These are phyloP conservation scores for Trachymyrmex septentrionalis DNA, from an alignment of 1,140 invertebrate genomes.

Conservation along the genomic window DNA sequence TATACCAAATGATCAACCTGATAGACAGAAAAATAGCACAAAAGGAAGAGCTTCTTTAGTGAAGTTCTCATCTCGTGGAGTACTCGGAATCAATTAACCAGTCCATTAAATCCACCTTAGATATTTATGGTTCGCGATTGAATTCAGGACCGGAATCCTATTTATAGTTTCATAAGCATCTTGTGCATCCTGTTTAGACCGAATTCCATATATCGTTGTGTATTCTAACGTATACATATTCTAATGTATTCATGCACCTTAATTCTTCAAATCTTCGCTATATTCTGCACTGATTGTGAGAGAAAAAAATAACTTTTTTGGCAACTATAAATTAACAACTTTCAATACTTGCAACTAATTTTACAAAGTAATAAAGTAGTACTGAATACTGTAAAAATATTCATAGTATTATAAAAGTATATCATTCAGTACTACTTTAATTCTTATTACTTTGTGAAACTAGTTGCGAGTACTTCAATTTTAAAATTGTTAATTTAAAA, in stretches of 20 bases:
- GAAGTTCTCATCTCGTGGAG: not conserved
- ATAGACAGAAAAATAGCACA: not conserved
- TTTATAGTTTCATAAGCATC: not conserved
- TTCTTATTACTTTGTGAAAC: too few relatives aligned
- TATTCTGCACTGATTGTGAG: not conserved
- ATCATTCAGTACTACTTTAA: too few relatives aligned
- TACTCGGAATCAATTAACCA: not conserved
- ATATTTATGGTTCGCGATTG: not conserved
- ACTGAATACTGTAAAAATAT: too few relatives aligned
- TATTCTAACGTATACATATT: not conserved
- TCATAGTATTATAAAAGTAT: too few relatives aligned
- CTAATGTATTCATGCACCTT: not conserved
- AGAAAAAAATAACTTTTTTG: too few relatives aligned
- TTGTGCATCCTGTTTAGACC: not conserved
- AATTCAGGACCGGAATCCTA: constrained; percentile 2
- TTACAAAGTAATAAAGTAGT: too few relatives aligned
- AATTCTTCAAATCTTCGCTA: not conserved
- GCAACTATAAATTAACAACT: too few relatives aligned
- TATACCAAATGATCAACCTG: constrained; percentile 10
- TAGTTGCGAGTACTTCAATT: too few relatives aligned
- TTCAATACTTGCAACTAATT: too few relatives aligned
- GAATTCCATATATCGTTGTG: not conserved
- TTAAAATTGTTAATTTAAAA: too few relatives aligned
- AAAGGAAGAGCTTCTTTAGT: not conserved
- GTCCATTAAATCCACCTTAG: constrained; percentile 31